Percentiles rank a stretch among this genome's conserved stretches.
phyloP scores from a whole-genome alignment of 92 coral and sea anemone species.

The Porites evermanni region DNA sequence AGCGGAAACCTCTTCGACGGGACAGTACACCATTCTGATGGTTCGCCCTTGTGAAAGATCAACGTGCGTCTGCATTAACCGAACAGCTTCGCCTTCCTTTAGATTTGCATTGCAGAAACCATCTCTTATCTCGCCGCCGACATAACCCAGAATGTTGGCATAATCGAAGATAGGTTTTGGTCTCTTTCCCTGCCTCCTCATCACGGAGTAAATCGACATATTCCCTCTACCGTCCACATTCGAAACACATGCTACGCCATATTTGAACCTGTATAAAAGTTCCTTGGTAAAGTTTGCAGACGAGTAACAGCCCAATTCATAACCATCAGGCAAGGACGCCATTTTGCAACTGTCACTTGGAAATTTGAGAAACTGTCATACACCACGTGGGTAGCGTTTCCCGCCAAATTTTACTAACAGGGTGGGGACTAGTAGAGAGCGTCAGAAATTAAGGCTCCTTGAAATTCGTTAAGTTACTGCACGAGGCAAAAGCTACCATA shows the following conservation, averaged over 20 bases:
- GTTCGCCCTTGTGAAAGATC: conserved; percentile 46
- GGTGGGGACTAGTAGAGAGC: background rate
- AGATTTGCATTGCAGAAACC: conserved; percentile 56
- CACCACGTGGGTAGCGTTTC: conserved; percentile 12
- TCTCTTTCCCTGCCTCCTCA: conserved; percentile 50
- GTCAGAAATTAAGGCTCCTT: background rate
- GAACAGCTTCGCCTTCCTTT: conserved; percentile 57
- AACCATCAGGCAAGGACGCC: conserved; percentile 15
- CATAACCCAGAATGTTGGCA: conserved; percentile 57
- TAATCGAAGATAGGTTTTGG: conserved; percentile 47
- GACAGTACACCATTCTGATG: conserved; percentile 48
- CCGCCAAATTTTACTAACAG: conserved; percentile 18
- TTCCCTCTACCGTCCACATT: conserved; percentile 74
- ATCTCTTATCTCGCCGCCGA: conserved; percentile 71
- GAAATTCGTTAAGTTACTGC: too few species aligned
- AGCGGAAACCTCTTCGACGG: conserved; percentile 69
- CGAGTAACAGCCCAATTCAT: conserved; percentile 19
- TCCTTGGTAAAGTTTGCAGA: conserved; percentile 21
- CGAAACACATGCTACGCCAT: conserved; percentile 61
- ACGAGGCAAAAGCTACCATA: too few species aligned
- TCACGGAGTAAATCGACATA: conserved; percentile 61
- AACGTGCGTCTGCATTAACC: conserved; percentile 50
- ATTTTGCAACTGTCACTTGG: conserved; percentile 1
- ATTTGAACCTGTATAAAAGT: conserved; percentile 28
- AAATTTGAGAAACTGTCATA: background rate